Conservation (phyloP, 2,797 vertebrate species). For the Macrochelys suwanniensis region DNA sequence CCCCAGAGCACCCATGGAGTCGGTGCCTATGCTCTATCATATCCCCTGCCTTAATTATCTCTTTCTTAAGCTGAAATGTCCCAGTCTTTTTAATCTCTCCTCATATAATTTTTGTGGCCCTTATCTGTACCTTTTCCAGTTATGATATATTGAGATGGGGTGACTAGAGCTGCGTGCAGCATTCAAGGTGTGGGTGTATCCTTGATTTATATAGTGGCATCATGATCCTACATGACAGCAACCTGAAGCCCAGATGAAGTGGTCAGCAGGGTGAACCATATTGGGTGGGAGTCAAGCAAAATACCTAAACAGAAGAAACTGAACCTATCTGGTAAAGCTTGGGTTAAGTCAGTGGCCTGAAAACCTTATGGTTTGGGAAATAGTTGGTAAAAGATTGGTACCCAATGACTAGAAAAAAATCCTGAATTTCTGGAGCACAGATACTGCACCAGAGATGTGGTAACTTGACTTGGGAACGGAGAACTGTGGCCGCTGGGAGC, state of each 20-base stretch:
- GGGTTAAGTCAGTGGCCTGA: neutral
- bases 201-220: neutral
- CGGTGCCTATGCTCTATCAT: neutral
- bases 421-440: neutral
- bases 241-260: neutral
- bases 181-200: neutral
- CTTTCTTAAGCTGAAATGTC: neutral
- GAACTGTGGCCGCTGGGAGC: too few relatives aligned
- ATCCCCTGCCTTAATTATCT: neutral
- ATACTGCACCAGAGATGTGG: neutral
- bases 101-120: neutral
- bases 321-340: neutral
- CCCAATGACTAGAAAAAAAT: neutral
- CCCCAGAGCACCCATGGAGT: too few relatives aligned
- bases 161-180: neutral
- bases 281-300: neutral
- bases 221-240: neutral
- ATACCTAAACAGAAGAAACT: neutral
- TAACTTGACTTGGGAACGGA: neutral
- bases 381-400: neutral
- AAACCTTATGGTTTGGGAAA: neutral
- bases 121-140: neutral
- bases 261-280: neutral
- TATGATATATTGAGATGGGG: neutral
- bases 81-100: neutral